Percentiles rank a stretch among this genome's conserved stretches.
Evolutionary conservation across 2,888 invertebrate genomes (phyloP).

Genomic region (Calameuta idolon): DNA sequence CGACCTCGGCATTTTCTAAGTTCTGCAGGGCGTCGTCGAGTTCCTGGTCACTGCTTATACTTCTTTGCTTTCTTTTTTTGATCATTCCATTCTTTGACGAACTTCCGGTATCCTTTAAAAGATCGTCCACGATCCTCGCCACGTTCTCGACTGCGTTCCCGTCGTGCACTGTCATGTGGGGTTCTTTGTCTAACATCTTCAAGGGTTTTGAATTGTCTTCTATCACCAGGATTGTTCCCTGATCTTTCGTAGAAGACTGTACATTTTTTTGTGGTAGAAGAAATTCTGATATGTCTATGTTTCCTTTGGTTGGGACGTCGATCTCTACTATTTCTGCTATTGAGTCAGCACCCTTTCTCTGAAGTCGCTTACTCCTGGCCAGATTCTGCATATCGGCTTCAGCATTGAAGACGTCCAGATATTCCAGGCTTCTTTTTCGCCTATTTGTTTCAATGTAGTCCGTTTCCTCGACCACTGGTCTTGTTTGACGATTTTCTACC

Average conservation of each 20-base stretch:
- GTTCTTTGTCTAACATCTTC: constrained; percentile 25
- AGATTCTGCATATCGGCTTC: constrained; percentile 29
- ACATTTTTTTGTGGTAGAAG: constrained; percentile 29
- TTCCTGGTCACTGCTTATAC: constrained; percentile 44
- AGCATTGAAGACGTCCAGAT: constrained; percentile 31
- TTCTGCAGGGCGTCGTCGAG: constrained; percentile 55
- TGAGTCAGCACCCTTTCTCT: constrained; percentile 54
- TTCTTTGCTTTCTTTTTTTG: constrained; percentile 31
- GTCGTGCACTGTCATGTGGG: constrained; percentile 12
- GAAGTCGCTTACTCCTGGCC: constrained; percentile 38
- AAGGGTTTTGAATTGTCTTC: constrained; percentile 31
- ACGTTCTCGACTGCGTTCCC: constrained; percentile 22
- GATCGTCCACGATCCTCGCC: constrained; percentile 18
- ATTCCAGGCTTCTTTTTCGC: constrained; percentile 46
- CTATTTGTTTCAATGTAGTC: constrained; percentile 17
- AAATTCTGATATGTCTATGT: constrained; percentile 41
- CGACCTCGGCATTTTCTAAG: constrained; percentile 57
- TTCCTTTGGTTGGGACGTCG: constrained; percentile 47
- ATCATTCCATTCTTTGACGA: neutral
- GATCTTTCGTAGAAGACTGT: neutral
- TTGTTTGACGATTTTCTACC: constrained; percentile 28
- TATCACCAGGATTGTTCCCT: constrained; percentile 26
- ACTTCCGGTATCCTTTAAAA: constrained; percentile 13
- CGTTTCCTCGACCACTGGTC: constrained; percentile 18
- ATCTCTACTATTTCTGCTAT: constrained; percentile 59